Conservation (phyloP, 1,140 invertebrate species). For the Telenomus remus region DNA sequence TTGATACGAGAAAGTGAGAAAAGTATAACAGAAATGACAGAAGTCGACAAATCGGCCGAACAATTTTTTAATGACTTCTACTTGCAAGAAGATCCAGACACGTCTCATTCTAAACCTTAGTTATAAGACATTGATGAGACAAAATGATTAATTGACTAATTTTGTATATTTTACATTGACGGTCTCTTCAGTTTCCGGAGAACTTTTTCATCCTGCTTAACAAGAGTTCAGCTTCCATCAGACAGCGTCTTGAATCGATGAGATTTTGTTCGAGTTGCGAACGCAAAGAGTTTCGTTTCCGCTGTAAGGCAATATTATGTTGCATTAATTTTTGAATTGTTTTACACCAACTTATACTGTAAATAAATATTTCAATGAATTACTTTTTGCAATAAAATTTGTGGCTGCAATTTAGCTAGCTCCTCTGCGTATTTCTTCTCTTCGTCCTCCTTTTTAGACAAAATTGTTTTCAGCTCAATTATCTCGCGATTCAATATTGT, state of each 20-base stretch:
- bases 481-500: neutral
- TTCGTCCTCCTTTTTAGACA: slow-evolving; percentile 8
- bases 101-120: too few species aligned
- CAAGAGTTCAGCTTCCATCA: slow-evolving; percentile 15
- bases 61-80: neutral
- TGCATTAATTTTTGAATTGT: neutral
- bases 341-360: too few species aligned
- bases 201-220: slow-evolving; percentile 13
- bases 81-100: too few species aligned
- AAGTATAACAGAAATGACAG: neutral
- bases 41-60: neutral
- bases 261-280: slow-evolving; percentile 9
- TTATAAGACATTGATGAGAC: too few species aligned
- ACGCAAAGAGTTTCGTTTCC: neutral
- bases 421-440: slow-evolving; percentile 5
- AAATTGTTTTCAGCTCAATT: slow-evolving; percentile 1
- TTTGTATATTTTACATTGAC: slow-evolving; percentile 1
- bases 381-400: slow-evolving; percentile 27
- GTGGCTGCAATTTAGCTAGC: slow-evolving; percentile 9
- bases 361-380: neutral
- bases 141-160: too few species aligned
- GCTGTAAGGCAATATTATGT: neutral
- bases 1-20: neutral
- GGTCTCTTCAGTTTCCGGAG: neutral
- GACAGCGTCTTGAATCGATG: slow-evolving; percentile 2